phyloP scores from a whole-genome alignment of 2,797 vertebrate species.

The Karalla daura region DNA sequence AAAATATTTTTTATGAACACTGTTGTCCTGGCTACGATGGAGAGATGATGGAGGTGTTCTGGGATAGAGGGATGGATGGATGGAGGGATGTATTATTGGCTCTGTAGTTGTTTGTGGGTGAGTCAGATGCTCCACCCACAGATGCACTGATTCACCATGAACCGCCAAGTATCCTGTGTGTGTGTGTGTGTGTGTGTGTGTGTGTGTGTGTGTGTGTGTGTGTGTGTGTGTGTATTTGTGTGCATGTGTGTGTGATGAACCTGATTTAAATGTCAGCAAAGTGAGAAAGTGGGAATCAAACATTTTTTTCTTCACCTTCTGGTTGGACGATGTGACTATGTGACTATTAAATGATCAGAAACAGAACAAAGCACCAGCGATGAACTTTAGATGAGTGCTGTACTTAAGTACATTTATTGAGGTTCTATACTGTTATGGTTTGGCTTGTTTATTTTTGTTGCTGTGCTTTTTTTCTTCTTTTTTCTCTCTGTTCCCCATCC shows the following conservation, averaged over 20 bases:
- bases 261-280: constrained; percentile 78
- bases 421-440: no score
- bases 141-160: constrained; percentile 68
- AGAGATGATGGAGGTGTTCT: constrained; percentile 50
- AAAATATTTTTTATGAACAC: constrained; percentile 9
- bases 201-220: constrained; percentile 32
- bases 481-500: no score
- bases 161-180: constrained; percentile 51
- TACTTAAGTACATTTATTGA: no score
- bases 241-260: constrained; percentile 70
- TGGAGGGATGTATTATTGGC: constrained; percentile 71
- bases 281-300: constrained; percentile 70
- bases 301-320: constrained; percentile 34
- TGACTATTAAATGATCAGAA: constrained; percentile 20
- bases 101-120: constrained; percentile 68
- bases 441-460: no score
- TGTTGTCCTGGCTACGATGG: constrained; percentile 18
- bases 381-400: no score
- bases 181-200: constrained; percentile 38
- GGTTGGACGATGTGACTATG: constrained; percentile 38
- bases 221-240: constrained; percentile 35
- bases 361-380: constrained; percentile 1
- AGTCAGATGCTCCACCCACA: constrained; percentile 80
- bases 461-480: no score
- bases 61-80: constrained; percentile 51